These are phyloP conservation scores for Sipha flava DNA, from an alignment of 1,140 invertebrate genomes.

Conservation along the genomic window DNA sequence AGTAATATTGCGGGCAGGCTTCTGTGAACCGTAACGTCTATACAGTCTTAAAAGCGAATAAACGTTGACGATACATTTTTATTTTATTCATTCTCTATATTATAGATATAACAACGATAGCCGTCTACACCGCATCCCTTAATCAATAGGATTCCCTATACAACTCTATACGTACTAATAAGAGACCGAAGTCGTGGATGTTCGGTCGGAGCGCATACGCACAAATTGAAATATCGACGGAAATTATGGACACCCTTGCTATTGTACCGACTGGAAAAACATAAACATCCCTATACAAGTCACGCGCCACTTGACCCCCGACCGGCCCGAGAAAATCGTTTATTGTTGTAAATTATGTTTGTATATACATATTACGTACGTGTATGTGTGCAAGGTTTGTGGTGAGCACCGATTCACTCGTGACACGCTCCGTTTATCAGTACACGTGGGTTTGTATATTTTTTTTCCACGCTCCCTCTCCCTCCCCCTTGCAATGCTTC, in stretches of 20 bases:
- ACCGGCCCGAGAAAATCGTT: neutral
- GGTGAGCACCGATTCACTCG: neutral
- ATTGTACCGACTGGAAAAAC: neutral
- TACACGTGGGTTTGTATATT: neutral
- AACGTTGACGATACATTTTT: no score
- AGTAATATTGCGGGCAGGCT: no score
- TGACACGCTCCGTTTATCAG: slow-evolving; percentile 4
- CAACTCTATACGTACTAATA: no score
- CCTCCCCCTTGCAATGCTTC: neutral
- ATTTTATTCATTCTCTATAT: no score
- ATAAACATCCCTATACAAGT: neutral
- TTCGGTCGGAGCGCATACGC: no score
- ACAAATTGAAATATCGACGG: neutral
- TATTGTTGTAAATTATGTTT: slow-evolving; percentile 23
- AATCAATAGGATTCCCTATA: no score
- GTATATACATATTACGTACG: neutral
- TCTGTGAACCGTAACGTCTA: no score
- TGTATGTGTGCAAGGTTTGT: neutral
- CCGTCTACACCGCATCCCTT: no score
- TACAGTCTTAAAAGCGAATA: no score
- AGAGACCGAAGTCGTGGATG: no score
- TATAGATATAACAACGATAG: no score
- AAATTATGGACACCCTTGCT: neutral
- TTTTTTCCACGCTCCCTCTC: neutral
- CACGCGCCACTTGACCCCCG: slow-evolving; percentile 24